These are phyloP conservation scores for Ataeniobius toweri DNA, from an alignment of 2,797 vertebrate genomes.

Conservation along the genomic window DNA sequence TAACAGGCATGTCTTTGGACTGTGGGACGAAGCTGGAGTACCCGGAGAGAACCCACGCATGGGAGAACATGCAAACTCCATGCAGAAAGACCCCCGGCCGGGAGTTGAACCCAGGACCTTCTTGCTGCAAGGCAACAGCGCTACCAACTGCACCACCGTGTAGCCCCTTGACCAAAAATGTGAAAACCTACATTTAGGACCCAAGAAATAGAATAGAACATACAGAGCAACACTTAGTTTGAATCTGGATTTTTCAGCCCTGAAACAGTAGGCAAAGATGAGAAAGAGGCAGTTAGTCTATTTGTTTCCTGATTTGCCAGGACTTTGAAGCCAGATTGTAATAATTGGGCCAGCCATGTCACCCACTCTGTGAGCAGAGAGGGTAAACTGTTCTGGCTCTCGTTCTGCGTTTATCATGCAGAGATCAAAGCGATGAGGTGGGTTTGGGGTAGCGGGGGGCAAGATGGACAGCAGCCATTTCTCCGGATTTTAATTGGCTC, in stretches of 20 bases:
- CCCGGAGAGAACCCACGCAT: no score
- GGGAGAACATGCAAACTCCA: no score
- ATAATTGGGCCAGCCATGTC: slow-evolving; percentile 71
- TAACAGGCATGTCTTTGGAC: no score
- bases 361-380: slow-evolving; percentile 55
- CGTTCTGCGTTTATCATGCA: slow-evolving; percentile 66
- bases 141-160: no score
- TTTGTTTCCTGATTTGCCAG: slow-evolving; percentile 64
- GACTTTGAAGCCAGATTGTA: slow-evolving; percentile 74
- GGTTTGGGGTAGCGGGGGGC: slow-evolving; percentile 42
- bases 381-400: slow-evolving; percentile 68
- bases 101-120: no score
- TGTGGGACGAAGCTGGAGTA: no score
- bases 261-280: slow-evolving; percentile 38
- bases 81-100: no score
- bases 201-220: not conserved
- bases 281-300: slow-evolving; percentile 62
- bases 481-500: slow-evolving; percentile 74
- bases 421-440: slow-evolving; percentile 71
- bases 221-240: slow-evolving; percentile 10
- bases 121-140: no score
- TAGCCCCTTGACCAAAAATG: no score
- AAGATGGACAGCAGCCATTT: slow-evolving; percentile 69
- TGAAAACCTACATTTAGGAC: not conserved
- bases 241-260: slow-evolving; percentile 6